Evolutionary conservation across 2,888 invertebrate species (phyloP).

Genomic region (Andrena bucephala): DNA sequence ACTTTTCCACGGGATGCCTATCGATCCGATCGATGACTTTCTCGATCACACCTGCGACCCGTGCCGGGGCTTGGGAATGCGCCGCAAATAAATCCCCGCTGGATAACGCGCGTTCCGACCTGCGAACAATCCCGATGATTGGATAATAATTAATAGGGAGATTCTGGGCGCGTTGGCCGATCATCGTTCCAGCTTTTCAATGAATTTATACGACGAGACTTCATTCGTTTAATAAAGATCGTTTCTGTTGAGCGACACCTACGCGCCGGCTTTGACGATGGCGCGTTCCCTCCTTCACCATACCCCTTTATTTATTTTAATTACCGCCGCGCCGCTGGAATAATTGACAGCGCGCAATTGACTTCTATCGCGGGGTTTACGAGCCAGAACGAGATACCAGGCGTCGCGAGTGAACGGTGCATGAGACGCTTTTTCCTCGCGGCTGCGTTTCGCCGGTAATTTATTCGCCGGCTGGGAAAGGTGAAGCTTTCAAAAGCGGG

Average conservation of each 20-base stretch:
- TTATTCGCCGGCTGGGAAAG: constrained; percentile 39
- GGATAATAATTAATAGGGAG: constrained; percentile 53
- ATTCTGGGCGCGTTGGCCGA: constrained; percentile 7
- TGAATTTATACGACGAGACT: background rate
- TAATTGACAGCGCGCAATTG: constrained; percentile 47
- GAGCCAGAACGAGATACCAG: constrained; percentile 22
- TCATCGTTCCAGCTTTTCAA: background rate
- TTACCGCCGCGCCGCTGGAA: constrained; percentile 8
- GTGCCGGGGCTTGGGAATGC: constrained; percentile 50
- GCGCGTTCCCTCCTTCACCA: background rate
- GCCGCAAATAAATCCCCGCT: constrained; percentile 55
- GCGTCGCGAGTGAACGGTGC: constrained; percentile 42
- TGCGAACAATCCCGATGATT: constrained; percentile 53
- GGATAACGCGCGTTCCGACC: constrained; percentile 49
- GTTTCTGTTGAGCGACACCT: background rate
- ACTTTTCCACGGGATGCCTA: constrained; percentile 70
- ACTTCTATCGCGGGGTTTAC: constrained; percentile 41
- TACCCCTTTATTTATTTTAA: constrained; percentile 36
- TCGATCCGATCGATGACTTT: constrained; percentile 71
- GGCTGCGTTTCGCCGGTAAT: constrained; percentile 35
- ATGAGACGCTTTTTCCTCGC: constrained; percentile 36
- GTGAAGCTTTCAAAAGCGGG: constrained; percentile 49
- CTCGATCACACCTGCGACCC: constrained; percentile 71
- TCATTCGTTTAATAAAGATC: constrained; percentile 12
- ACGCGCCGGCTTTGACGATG: background rate